Base-by-base conservation (phyloP, 2,888 invertebrate species). In the Eristalis intricaria region DNA sequence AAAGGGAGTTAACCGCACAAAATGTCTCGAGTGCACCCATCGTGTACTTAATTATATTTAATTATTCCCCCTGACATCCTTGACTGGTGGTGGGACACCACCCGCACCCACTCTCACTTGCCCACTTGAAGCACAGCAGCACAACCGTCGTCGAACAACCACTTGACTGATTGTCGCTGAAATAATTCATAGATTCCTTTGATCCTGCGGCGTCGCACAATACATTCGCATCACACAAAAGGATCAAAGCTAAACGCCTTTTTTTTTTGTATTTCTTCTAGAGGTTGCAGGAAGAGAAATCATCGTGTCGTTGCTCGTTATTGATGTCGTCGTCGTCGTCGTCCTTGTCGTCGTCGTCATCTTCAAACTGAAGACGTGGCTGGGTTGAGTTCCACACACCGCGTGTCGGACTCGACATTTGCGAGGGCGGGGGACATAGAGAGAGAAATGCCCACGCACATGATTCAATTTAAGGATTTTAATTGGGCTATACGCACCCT, bases 211-310 rank as follows among this genome's bases (percentile, higher is more conserved):
- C 0, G 4, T 19, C 22, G 29, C 60, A 65, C 26, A 82, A 78
- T 69, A 58, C 22, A 60, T 26, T 50, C 26, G 69, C 32, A 40
- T 4, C n/a, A 1, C 50, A 50, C 61, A 86, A 77, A 82, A 82
- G 81, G 77, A 86, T 86, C 85, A 86, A 82, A 86, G 85, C 82
- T 74, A 82, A 78, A 74, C 75, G 71, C 69, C 76, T 77, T 63
- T 23, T 63, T 35, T 66, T 23, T 50, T 50, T 32, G 32, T 7
- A 5, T 4, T 5, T 7, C 4, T 7, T 4, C 4, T 1, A 5
- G 32, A 4, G 32, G 32, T 1, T 4, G 7, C 5, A 4, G 32
- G 7, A 7, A 7, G 4, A 32, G 4, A 4, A 4, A 7, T 32
- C 7, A 7, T 4, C 32, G 32, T 32, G n/a, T n/a, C n/a, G n/a